Percentiles rank a stretch among this genome's conserved stretches.
phyloP scores from a whole-genome alignment of 2,113 vertebrate genomes.

The Hypomesus transpacificus region DNA sequence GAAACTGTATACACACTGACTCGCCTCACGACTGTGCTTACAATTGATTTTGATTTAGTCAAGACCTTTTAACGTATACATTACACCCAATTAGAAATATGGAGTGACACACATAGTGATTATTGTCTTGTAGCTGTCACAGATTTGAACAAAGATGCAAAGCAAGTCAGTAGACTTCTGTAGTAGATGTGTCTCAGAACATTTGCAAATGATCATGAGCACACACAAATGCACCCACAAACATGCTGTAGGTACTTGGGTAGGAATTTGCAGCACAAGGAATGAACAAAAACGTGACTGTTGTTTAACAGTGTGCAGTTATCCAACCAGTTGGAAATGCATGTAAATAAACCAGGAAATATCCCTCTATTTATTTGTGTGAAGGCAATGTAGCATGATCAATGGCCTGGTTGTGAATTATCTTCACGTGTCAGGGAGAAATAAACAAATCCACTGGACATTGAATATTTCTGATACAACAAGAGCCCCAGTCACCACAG shows the following conservation, averaged over 20 bases:
- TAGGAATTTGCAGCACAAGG: background rate
- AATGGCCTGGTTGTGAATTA: slow-evolving; percentile 50
- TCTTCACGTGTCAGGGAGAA: slow-evolving; percentile 11
- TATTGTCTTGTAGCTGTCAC: slow-evolving; percentile 4
- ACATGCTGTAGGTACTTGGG: background rate
- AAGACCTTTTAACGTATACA: background rate
- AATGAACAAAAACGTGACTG: slow-evolving; percentile 6
- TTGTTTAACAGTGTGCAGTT: slow-evolving; percentile 25
- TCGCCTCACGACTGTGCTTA: background rate
- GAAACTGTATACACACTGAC: too few relatives aligned
- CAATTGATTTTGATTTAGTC: background rate
- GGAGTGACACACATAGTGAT: background rate
- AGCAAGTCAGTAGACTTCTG: slow-evolving; percentile 11
- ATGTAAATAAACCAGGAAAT: slow-evolving; percentile 66
- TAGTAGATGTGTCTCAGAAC: slow-evolving; percentile 22
- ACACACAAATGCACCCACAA: background rate
- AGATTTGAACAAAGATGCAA: slow-evolving; percentile 51
- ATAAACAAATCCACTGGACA: slow-evolving; percentile 58
- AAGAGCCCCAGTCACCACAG: slow-evolving; percentile 23
- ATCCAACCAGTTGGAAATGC: slow-evolving; percentile 12
- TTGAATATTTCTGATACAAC: background rate
- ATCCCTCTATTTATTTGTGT: slow-evolving; percentile 24
- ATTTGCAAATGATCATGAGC: slow-evolving; percentile 39
- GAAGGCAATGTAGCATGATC: slow-evolving; percentile 10
- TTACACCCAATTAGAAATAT: background rate